Evolutionary conservation across 2,113 vertebrate species (phyloP).

Genomic region (Pygoscelis antarcticus): DNA sequence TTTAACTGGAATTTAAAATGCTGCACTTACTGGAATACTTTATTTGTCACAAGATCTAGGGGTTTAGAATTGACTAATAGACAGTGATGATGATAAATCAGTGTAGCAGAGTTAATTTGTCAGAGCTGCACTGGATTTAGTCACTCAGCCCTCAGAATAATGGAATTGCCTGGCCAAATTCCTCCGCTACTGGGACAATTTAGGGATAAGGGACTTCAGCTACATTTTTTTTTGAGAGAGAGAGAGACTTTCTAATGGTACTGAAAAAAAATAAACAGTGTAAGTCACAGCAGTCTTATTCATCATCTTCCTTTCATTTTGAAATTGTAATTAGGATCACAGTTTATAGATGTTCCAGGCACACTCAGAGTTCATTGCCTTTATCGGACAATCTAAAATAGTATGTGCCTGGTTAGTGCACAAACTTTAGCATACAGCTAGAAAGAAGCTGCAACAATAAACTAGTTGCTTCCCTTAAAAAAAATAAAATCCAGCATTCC

Average conservation of each 20-base stretch:
- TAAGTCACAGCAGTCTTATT: not conserved
- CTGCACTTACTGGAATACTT: slow-evolving; percentile 52
- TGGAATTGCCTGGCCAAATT: not conserved
- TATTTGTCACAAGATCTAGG: slow-evolving; percentile 35
- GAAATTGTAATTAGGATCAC: not conserved
- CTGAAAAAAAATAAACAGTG: not conserved
- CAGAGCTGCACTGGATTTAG: slow-evolving; percentile 21
- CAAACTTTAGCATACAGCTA: not conserved
- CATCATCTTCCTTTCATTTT: not conserved
- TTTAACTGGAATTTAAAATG: slow-evolving; percentile 54
- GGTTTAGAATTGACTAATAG: slow-evolving; percentile 53
- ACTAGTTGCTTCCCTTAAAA: not conserved
- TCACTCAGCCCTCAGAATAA: slow-evolving; percentile 3
- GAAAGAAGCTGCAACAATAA: not conserved
- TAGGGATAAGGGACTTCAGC: not conserved
- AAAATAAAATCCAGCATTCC: not conserved
- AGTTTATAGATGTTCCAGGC: not conserved
- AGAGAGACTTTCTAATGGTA: not conserved
- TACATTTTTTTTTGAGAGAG: not conserved
- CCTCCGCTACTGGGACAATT: not conserved
- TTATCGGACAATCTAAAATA: not conserved
- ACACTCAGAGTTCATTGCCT: not conserved
- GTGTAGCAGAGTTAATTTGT: slow-evolving; percentile 52
- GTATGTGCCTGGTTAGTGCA: not conserved
- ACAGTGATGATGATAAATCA: slow-evolving; percentile 64